Percentiles rank a stretch among this genome's conserved stretches.
phyloP scores from a whole-genome alignment of 2,797 vertebrate species.

The Epinephelus malabaricus region DNA sequence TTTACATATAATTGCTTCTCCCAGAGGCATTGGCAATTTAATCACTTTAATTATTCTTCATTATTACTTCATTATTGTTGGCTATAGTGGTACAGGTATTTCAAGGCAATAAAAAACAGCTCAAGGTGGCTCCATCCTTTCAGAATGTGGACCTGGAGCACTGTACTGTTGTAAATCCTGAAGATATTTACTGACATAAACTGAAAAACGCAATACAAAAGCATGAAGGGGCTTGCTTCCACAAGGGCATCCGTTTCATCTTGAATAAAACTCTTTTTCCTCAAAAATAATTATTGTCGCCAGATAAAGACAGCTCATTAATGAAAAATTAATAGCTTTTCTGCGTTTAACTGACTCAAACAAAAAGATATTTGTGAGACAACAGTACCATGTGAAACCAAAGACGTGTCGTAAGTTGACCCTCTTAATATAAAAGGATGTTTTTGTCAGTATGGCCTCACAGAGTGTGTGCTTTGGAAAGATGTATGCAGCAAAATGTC shows the following conservation, averaged over 20 bases:
- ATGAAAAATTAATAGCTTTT: not conserved
- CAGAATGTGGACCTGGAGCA: not conserved
- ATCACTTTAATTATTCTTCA: not conserved
- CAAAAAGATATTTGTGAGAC: not conserved
- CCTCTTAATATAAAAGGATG: not conserved
- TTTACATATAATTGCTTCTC: not conserved
- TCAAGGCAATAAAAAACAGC: constrained; percentile 2
- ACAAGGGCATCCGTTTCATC: constrained; percentile 8
- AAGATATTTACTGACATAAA: constrained; percentile 12
- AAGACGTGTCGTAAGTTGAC: not conserved
- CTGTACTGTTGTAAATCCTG: not conserved
- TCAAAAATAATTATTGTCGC: not conserved
- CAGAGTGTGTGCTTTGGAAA: constrained; percentile 17
- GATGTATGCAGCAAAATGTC: constrained; percentile 4
- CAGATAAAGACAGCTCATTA: not conserved
- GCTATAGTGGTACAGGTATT: not conserved
- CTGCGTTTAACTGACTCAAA: not conserved
- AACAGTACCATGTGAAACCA: not conserved
- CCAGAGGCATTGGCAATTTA: not conserved
- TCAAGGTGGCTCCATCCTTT: not conserved
- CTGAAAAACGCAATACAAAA: constrained; percentile 9
- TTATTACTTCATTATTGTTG: constrained; percentile 2
- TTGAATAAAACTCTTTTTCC: not conserved
- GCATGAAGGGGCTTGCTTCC: not conserved
- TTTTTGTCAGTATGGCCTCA: not conserved